Conservation (phyloP, 1,140 invertebrate genomes). For the Euura lappo region DNA sequence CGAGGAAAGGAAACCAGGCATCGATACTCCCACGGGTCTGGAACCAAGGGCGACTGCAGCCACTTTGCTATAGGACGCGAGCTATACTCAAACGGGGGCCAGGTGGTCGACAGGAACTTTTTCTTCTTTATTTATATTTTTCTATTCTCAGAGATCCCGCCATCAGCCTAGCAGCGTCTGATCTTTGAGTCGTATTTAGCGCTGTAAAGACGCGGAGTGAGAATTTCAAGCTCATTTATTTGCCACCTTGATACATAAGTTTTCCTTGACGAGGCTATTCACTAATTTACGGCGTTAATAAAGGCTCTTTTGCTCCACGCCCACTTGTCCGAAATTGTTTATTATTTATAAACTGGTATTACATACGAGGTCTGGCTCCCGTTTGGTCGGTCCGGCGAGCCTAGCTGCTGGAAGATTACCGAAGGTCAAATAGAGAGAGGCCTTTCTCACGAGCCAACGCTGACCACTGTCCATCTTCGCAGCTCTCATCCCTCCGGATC, state of each 20-base stretch:
- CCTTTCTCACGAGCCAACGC: constrained; percentile 55
- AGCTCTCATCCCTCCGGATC: constrained; percentile 48
- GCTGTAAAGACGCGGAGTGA: too few relatives aligned
- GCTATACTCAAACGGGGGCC: neutral
- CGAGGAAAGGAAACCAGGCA: neutral
- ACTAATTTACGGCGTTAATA: too few relatives aligned
- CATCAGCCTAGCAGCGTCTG: neutral
- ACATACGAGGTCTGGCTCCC: too few relatives aligned
- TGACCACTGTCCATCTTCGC: constrained; percentile 18
- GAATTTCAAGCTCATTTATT: too few relatives aligned
- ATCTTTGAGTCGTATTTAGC: neutral
- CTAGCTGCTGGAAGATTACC: constrained; percentile 16
- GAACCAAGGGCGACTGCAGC: neutral
- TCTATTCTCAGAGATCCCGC: neutral
- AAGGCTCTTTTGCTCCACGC: too few relatives aligned
- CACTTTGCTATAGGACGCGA: neutral
- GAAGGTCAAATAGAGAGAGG: constrained; percentile 52
- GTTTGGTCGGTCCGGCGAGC: constrained; percentile 9
- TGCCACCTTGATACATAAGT: too few relatives aligned
- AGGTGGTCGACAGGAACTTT: neutral
- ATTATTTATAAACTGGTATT: too few relatives aligned
- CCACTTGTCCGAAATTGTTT: too few relatives aligned
- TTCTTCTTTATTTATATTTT: neutral
- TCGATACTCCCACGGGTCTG: neutral
- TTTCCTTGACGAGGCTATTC: too few relatives aligned